A percentile compares a stretch with the other conserved stretches of the same genome.
phyloP scores from a whole-genome alignment of 2,797 vertebrate species.

The Pangasius krempfi region DNA sequence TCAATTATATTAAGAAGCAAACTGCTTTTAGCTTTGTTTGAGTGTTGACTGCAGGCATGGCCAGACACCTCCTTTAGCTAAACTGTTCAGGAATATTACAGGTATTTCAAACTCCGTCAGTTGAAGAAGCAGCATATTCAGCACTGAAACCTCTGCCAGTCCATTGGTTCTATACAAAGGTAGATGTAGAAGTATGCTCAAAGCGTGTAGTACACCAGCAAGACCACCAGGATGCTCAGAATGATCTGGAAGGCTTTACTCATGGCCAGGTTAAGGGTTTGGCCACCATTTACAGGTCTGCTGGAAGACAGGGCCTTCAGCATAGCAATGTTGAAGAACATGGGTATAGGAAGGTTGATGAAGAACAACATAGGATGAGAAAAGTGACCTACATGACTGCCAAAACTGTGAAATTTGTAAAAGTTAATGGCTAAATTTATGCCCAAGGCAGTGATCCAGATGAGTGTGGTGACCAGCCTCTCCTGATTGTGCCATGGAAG shows the following conservation, averaged over 20 bases:
- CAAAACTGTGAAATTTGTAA: too few relatives aligned
- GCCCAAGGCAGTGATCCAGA: slow-evolving; percentile 28
- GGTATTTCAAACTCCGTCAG: neutral
- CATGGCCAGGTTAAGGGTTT: neutral
- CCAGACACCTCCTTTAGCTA: neutral
- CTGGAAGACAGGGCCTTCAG: neutral
- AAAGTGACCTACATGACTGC: too few relatives aligned
- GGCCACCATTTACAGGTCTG: neutral
- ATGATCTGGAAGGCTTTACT: slow-evolving; percentile 33
- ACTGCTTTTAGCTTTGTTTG: too few relatives aligned
- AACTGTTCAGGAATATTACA: neutral
- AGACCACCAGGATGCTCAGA: slow-evolving; percentile 20
- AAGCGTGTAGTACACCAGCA: slow-evolving; percentile 27
- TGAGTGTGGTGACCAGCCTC: neutral
- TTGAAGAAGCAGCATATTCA: neutral
- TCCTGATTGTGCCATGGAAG: neutral
- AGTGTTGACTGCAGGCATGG: neutral
- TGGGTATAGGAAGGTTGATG: too few relatives aligned
- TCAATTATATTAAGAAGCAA: too few relatives aligned
- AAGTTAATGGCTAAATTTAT: neutral
- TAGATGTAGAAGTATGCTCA: neutral
- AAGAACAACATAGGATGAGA: too few relatives aligned
- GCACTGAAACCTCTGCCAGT: slow-evolving; percentile 18
- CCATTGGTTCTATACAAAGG: neutral
- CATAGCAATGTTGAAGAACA: neutral